phyloP scores from a whole-genome alignment of 2,888 invertebrate species.

The Apocheima hispidaria region DNA sequence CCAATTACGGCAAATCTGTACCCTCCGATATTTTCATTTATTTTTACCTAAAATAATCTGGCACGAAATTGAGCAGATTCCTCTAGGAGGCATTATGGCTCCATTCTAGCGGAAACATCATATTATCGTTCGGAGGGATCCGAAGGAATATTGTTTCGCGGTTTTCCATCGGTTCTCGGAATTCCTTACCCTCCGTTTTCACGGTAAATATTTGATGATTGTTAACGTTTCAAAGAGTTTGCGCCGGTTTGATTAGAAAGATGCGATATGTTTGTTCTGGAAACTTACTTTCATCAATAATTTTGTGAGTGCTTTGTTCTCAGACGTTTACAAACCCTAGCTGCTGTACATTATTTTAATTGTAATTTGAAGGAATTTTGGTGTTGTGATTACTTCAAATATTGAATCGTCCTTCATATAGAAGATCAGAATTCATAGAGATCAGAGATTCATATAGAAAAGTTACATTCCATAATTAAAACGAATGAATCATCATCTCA shows the following conservation, averaged over 20 bases:
- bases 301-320: no score
- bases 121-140: conserved; percentile 67
- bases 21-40: conserved; percentile 45
- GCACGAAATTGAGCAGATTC: conserved; percentile 56
- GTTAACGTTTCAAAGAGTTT: conserved; percentile 52
- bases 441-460: no score
- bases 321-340: background rate
- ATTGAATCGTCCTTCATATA: no score
- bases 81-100: conserved; percentile 63
- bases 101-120: conserved; percentile 70
- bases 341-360: background rate
- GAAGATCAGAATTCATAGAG: no score
- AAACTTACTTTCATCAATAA: conserved; percentile 7
- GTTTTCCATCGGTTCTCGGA: conserved; percentile 65
- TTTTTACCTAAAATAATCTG: conserved; percentile 60
- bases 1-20: conserved; percentile 36
- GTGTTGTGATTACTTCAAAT: no score
- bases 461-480: no score
- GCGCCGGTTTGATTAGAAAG: conserved; percentile 35
- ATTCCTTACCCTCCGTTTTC: conserved; percentile 50
- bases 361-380: background rate
- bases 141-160: conserved; percentile 71
- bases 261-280: conserved; percentile 18
- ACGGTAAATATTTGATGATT: conserved; percentile 51
- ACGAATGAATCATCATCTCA: no score